Evolutionary conservation across 37 sponge, comb jelly and placozoan genomes (phyloP), one percentile per base, ranked within the genome.

Genomic region (Lycopodina hypogea): DNA sequence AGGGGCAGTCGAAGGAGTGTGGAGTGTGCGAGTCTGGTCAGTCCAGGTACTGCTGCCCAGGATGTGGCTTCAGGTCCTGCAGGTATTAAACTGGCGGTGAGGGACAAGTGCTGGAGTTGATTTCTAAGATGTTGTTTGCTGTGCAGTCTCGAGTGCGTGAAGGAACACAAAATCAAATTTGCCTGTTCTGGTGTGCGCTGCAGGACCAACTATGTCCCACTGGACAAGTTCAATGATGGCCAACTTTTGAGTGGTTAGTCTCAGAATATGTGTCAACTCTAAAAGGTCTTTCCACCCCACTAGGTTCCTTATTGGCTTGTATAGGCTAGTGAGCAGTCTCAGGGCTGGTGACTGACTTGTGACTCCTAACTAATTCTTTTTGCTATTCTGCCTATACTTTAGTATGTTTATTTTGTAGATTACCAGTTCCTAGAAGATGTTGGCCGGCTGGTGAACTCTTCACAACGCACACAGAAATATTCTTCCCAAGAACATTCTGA

Each of bases 391-490:
- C n/a, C n/a, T n/a, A n/a, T n/a, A n/a, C n/a, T n/a, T n/a, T n/a
- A n/a, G n/a, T n/a, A n/a, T n/a, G n/a, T n/a, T n/a, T n/a, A n/a
- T n/a, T n/a, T n/a, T 24, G 0, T 56, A 92, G 92, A 92, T 68
- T 92, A 92, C 42, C 50, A 84, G 19, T 92, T 92, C 68, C 40
- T 92, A 71, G 92, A 92, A 45, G 92, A 87, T 52, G 89, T 83
- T 4, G 48, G 51, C 19, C 74, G 85, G 32, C 23, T n/a, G 39
- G 69, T 81, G 15, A 80, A 83, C 34, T 62, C 81, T 28, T 40
- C 71, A 11, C 59, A 73, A 14, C 57, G 89, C 18, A 82, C 50
- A 2, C 84, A 42, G 29, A 36, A 56, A 4, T 37, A 38, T 28
- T 37, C 23, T 0, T 36, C 18, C 24, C 82, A 68, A 76, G 35